Base-by-base conservation (phyloP, 92 coral and sea anemone genomes). In the Actinernus sp. region DNA sequence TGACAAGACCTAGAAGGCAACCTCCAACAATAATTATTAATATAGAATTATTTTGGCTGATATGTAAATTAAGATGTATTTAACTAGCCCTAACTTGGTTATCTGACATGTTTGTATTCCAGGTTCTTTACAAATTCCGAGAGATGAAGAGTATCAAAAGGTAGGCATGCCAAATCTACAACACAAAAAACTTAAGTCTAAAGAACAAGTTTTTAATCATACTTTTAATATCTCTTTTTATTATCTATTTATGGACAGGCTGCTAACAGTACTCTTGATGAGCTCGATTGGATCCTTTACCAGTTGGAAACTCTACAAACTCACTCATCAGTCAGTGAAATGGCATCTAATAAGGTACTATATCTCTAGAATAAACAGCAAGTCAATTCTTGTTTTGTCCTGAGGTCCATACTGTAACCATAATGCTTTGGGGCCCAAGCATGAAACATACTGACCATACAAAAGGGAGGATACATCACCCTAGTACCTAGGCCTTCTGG, bases 261-360 rank as follows among this genome's bases (percentile, higher is more conserved):
- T 68, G 97, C 95, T 41, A 79, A 86, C 61, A 86, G 85, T 41
- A 92, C 97, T 16, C 85, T 92, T 26, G 97, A 92, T 36, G 97
- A 92, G 44, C 85, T 92, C 66, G 97, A 92, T 63, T 92, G 97
- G 97, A 90, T 92, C 24, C 71, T 92, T 8, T 89, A 88, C 74
- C 97, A 92, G 25, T 82, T 92, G 57, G 97, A 92, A 40, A 89
- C 97, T 57, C 47, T 92, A 43, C 96, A 92, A 61, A 88, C 97
- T 48, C 97, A 92, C 39, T 79, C 96, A 2, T 89, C 96, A 43
- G 97, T 92, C 50, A 92, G 97, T 86, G 97, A 92, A 81, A 79
- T 92, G 96, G 97, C 97, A 26, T 92, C 97, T 24, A 92, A 92
- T 67, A 92, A 92, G 92, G 92, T 86, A 54, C 27, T 29, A 20